These are phyloP conservation scores for Coryphaenoides rupestris DNA, from an alignment of 2,113 vertebrate species.

Conservation along the genomic window DNA sequence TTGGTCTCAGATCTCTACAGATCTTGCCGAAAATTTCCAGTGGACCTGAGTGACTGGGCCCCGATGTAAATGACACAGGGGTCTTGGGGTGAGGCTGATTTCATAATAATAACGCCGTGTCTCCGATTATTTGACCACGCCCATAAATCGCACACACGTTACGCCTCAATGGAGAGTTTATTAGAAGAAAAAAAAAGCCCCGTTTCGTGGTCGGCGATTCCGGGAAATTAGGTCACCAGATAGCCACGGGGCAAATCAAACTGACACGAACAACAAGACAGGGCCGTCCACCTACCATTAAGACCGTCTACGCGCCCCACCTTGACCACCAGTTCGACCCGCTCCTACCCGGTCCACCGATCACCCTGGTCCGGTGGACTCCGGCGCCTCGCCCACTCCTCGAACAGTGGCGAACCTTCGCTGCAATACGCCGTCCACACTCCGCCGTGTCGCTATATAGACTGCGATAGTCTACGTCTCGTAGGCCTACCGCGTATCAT, in stretches of 20 bases:
- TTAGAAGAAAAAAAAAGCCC: slow-evolving; percentile 23
- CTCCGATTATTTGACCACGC: slow-evolving; percentile 19
- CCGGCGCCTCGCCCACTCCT: slow-evolving; percentile 47
- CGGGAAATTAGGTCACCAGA: slow-evolving; percentile 58
- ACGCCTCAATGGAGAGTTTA: slow-evolving; percentile 3
- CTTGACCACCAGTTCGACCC: slow-evolving; percentile 56
- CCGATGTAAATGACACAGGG: slow-evolving; percentile 29
- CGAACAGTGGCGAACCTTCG: slow-evolving; percentile 36
- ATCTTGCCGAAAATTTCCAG: too few relatives aligned
- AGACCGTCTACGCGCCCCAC: slow-evolving; percentile 52
- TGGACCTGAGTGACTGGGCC: slow-evolving; percentile 35
- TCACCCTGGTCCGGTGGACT: slow-evolving; percentile 38
- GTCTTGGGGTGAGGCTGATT: slow-evolving; percentile 46
- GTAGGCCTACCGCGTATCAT: neutral
- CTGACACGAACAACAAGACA: slow-evolving; percentile 26
- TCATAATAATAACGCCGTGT: slow-evolving; percentile 10
- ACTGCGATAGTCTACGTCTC: neutral
- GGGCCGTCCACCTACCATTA: slow-evolving; percentile 9
- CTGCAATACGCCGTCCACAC: slow-evolving; percentile 30
- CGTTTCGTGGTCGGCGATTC: slow-evolving; percentile 20
- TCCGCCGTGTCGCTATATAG: neutral
- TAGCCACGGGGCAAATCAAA: slow-evolving; percentile 37
- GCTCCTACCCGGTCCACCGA: slow-evolving; percentile 36
- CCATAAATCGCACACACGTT: neutral
- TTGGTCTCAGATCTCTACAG: too few relatives aligned